Conservation (phyloP, 2,113 vertebrate genomes). For the Porphyrio hochstetteri region DNA sequence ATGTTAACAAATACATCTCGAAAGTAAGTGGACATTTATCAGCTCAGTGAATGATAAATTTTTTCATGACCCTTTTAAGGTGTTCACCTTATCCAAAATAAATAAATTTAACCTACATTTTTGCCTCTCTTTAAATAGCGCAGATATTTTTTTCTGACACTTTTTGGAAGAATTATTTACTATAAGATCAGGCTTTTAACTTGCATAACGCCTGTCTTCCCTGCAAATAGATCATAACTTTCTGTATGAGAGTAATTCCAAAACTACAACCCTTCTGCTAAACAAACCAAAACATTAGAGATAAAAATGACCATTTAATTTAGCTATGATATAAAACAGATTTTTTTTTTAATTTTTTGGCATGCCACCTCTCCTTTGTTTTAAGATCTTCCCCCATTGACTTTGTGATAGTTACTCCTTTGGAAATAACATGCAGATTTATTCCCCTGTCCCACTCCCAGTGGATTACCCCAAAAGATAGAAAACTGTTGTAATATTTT, state of each 20-base stretch:
- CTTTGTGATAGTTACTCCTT: neutral
- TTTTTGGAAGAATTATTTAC: conserved; percentile 49
- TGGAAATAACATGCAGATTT: conserved; percentile 12
- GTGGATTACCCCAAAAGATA: conserved; percentile 4
- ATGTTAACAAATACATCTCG: neutral
- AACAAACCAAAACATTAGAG: neutral
- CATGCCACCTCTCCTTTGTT: neutral
- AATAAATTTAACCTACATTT: conserved; percentile 42
- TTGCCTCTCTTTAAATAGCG: conserved; percentile 42
- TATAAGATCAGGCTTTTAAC: conserved; percentile 52
- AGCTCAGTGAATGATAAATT: conserved; percentile 8
- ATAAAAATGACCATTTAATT: conserved; percentile 17
- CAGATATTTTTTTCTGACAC: conserved; percentile 18
- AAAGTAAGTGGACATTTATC: conserved; percentile 21
- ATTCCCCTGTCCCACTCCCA: neutral
- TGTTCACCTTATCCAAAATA: conserved; percentile 33
- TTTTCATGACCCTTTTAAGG: conserved; percentile 58
- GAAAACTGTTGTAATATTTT: conserved; percentile 18
- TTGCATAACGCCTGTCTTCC: conserved; percentile 25
- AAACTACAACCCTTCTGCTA: conserved; percentile 4
- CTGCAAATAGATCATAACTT: conserved; percentile 50
- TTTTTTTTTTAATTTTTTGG: neutral
- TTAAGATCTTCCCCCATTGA: neutral
- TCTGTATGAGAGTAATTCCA: conserved; percentile 27
- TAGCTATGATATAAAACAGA: neutral